Percentiles rank a stretch among this genome's conserved stretches.
phyloP scores from a whole-genome alignment of 1,140 invertebrate genomes.

The Heliconius congener region DNA sequence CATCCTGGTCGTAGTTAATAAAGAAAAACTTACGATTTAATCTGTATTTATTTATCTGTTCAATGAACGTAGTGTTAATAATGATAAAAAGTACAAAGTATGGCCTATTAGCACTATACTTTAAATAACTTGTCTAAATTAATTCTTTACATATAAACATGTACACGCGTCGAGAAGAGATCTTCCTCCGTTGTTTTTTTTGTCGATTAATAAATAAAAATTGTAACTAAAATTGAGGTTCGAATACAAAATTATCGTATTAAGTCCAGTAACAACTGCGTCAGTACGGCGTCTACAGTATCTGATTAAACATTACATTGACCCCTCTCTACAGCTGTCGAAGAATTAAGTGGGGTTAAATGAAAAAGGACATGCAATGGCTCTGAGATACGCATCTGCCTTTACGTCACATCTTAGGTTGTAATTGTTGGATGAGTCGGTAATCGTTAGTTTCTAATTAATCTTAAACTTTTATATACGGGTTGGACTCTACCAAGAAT shows the following conservation, averaged over 20 bases:
- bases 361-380: conserved; percentile 36
- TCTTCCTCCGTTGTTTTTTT: too few species aligned
- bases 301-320: conserved; percentile 5
- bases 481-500: not conserved
- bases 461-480: conserved; percentile 8
- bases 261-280: not conserved
- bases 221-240: not conserved
- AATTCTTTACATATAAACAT: too few species aligned
- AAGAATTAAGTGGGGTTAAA: conserved; percentile 25
- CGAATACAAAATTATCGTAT: not conserved
- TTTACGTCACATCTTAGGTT: conserved; percentile 33
- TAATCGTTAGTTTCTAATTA: conserved; percentile 14
- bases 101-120: too few species aligned
- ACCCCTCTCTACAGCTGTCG: conserved; percentile 18
- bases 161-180: too few species aligned
- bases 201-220: too few species aligned
- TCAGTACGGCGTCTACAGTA: not conserved
- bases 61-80: too few species aligned
- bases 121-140: too few species aligned
- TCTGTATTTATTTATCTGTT: too few species aligned
- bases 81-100: too few species aligned
- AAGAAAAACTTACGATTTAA: too few species aligned
- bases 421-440: conserved; percentile 20
- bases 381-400: conserved; percentile 38
- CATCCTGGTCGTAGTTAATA: too few species aligned